These are phyloP conservation scores for Astur gentilis DNA, from an alignment of 2,113 vertebrate species.

Conservation along the genomic window DNA sequence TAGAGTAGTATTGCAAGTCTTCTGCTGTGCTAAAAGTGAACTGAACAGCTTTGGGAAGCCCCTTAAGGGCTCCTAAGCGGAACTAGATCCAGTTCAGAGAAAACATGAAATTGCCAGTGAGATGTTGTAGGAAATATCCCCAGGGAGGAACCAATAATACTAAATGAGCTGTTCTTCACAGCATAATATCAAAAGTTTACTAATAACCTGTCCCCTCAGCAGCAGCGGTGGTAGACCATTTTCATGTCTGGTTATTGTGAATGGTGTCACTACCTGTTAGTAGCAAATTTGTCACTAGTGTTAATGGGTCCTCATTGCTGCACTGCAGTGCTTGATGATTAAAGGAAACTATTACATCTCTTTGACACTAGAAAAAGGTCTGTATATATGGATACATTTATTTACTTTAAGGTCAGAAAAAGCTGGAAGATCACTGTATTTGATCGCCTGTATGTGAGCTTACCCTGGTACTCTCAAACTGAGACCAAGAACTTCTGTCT, in stretches of 20 bases:
- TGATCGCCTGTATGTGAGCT: neutral
- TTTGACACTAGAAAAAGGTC: neutral
- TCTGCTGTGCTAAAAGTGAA: fast-evolving
- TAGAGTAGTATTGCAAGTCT: neutral
- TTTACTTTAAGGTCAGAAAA: neutral
- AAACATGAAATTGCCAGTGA: neutral
- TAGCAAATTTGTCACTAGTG: neutral
- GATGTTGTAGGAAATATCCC: neutral
- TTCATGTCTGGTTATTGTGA: neutral
- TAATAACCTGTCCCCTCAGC: neutral
- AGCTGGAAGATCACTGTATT: neutral
- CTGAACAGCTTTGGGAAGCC: neutral
- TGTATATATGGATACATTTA: neutral
- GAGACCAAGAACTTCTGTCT: neutral
- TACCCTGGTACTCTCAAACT: neutral
- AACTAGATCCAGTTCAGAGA: neutral
- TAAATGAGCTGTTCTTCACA: neutral
- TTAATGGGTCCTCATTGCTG: neutral
- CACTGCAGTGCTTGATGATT: neutral
- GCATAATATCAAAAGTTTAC: neutral
- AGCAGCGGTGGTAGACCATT: neutral
- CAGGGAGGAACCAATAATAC: neutral
- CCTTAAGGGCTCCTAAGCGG: neutral
- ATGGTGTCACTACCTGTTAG: neutral
- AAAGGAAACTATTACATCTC: neutral